Evolutionary conservation across 2,113 vertebrate species (phyloP), one percentile per base, ranked within the genome.

Genomic region (Sula dactylatra): DNA sequence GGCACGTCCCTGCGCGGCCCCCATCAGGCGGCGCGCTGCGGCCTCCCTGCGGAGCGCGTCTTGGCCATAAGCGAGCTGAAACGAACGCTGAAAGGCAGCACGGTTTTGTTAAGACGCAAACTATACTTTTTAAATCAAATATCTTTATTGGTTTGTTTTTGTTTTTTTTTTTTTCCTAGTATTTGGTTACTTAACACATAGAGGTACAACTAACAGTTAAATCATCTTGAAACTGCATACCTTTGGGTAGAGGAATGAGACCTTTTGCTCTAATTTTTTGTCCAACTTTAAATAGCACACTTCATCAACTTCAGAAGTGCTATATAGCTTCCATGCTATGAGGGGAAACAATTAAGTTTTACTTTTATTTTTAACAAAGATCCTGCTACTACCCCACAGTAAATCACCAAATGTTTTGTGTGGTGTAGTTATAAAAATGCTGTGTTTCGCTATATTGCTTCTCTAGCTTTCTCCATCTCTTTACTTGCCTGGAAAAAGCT

Each of bases 1-100:
- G 26, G 12, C 14, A 0, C 7, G 29, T 31, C 13, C 16, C 16
- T 7, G 2, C 20, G 11, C 31, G 69, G 4, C 4, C 6, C 5
- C 27, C 4, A 1, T 16, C 11, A 15, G 1, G 2, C 2, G 8
- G 1, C 50, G 45, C 20, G 45, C 24, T 38, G 19, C 16, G 21
- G 26, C 16, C 10, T 31, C 24, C 0, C 10, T 42, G 16, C 5
- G 2, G 9, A 16, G 16, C 2, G 12, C 16, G 6, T 20, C 19
- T 45, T 64, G 29, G 11, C 8, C 8, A 4, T 24, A 10, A 62
- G 31, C 1, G 4, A 58, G 16, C 18, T 3, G 56, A n/a, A 42
- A 31, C 0, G 1, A n/a, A 10, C 16, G 49, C 22, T 13, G 15
- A 38, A 62, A 58, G n/a, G 17, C n/a, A 29, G 31, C 2, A 14